phyloP scores from a whole-genome alignment of 2,888 invertebrate genomes.

The Apotomis capreana region DNA sequence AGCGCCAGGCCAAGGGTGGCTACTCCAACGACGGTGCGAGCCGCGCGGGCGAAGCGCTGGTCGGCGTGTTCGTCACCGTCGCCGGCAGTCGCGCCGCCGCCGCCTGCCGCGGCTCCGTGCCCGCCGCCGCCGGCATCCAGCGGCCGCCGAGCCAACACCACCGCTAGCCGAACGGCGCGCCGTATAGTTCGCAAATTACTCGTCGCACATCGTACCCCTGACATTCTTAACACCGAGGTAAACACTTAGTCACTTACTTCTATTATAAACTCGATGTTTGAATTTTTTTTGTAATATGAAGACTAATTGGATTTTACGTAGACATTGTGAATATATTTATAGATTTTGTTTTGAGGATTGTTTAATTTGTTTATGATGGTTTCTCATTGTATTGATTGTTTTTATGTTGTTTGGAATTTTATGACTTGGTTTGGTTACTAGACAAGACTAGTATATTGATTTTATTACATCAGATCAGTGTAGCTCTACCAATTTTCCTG shows the following conservation, averaged over 20 bases:
- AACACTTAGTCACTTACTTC: not conserved
- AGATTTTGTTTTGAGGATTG: not conserved
- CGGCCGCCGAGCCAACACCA: slow-evolving; percentile 48
- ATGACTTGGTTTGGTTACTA: no score
- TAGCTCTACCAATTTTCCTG: slow-evolving; percentile 6
- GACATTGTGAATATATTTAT: slow-evolving; percentile 18
- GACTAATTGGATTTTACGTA: not conserved
- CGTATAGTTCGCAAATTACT: slow-evolving; percentile 47
- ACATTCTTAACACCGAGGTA: slow-evolving; percentile 29
- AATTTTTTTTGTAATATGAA: not conserved
- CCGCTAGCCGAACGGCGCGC: slow-evolving; percentile 52
- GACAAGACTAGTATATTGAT: slow-evolving; percentile 3
- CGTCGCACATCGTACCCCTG: slow-evolving; percentile 43
- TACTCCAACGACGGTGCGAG: slow-evolving; percentile 50
- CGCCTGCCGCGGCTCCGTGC: slow-evolving; percentile 45
- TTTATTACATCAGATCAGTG: slow-evolving; percentile 28
- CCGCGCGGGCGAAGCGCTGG: slow-evolving; percentile 35
- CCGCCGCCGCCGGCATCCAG: slow-evolving; percentile 42
- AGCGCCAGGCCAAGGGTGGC: slow-evolving; percentile 66
- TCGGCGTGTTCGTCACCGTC: slow-evolving; percentile 33
- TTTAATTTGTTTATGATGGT: not conserved
- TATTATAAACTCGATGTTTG: not conserved
- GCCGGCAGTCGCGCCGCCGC: slow-evolving; percentile 24
- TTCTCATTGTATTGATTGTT: not conserved
- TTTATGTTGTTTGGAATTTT: not conserved